A percentile compares a stretch with the other conserved stretches of the same genome.
Conservation (phyloP, 2,797 vertebrate species). For the Scyliorhinus canicula region DNA sequence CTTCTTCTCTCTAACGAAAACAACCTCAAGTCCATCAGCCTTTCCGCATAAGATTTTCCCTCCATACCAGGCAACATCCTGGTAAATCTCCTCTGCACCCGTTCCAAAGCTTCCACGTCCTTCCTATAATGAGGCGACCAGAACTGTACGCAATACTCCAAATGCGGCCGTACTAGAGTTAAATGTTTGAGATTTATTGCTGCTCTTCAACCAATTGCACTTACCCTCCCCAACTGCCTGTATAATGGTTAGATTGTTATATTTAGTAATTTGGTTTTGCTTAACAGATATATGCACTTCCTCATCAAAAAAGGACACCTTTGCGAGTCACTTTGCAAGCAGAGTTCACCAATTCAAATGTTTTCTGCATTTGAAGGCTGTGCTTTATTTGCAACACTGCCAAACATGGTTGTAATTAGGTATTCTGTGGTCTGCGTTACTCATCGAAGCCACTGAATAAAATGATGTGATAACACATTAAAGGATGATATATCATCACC, state of each 20-base stretch:
- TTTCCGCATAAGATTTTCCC: no score
- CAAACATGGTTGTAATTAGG: not conserved
- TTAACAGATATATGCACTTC: not conserved
- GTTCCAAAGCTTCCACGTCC: no score
- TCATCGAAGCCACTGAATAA: not conserved
- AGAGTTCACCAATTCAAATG: not conserved
- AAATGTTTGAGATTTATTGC: not conserved
- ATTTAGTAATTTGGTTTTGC: not conserved
- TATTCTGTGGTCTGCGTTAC: not conserved
- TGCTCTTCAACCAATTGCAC: not conserved
- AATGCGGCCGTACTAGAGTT: no score
- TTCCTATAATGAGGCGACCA: no score
- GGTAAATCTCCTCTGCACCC: no score
- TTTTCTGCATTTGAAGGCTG: not conserved
- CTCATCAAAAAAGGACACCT: not conserved
- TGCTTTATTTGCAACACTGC: not conserved
- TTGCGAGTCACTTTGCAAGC: not conserved
- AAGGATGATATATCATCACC: not conserved
- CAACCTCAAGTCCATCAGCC: no score
- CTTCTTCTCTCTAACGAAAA: no score
- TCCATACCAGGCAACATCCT: no score
- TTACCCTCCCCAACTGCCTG: no score
- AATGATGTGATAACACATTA: conserved; percentile 11
- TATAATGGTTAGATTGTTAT: not conserved
- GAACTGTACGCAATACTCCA: no score